phyloP scores from a whole-genome alignment of 2,888 invertebrate genomes.

The Ischnus inquisitorius region DNA sequence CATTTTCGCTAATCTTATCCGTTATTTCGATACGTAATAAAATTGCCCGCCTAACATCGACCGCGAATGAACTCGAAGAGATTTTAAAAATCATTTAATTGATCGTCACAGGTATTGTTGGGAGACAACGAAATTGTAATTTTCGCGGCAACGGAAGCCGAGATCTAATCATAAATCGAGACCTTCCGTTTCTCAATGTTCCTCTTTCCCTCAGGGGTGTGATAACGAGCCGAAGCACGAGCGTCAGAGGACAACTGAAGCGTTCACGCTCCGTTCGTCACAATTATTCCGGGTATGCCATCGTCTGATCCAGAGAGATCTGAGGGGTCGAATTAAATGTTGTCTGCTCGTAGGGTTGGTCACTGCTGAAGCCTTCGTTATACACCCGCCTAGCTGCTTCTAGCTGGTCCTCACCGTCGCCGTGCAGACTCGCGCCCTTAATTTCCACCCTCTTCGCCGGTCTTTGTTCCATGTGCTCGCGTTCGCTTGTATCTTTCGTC shows the following conservation, averaged over 20 bases:
- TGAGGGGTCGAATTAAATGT: constrained; percentile 63
- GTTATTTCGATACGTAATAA: neutral
- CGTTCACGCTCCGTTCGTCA: constrained; percentile 63
- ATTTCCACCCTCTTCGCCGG: constrained; percentile 66
- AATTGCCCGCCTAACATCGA: neutral
- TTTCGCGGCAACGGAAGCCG: neutral
- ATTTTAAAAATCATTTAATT: neutral
- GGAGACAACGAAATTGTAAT: neutral
- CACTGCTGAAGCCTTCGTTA: constrained; percentile 29
- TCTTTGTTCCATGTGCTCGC: constrained; percentile 65
- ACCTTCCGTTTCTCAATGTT: neutral
- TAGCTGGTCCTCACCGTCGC: constrained; percentile 20
- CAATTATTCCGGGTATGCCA: constrained; percentile 54
- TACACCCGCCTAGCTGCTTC: neutral
- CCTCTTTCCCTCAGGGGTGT: constrained; percentile 23
- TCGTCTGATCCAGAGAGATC: neutral
- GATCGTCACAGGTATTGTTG: neutral
- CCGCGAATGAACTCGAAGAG: neutral
- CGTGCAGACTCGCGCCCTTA: constrained; percentile 61
- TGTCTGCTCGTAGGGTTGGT: constrained; percentile 44
- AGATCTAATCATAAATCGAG: constrained; percentile 8
- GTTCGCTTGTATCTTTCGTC: constrained; percentile 22
- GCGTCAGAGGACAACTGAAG: constrained; percentile 17
- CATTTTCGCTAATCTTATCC: too few species aligned
- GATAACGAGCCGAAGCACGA: constrained; percentile 44